Evolutionary conservation across 2,888 invertebrate species (phyloP), one percentile per base, ranked within the genome.

Genomic region (Eulithis testata): DNA sequence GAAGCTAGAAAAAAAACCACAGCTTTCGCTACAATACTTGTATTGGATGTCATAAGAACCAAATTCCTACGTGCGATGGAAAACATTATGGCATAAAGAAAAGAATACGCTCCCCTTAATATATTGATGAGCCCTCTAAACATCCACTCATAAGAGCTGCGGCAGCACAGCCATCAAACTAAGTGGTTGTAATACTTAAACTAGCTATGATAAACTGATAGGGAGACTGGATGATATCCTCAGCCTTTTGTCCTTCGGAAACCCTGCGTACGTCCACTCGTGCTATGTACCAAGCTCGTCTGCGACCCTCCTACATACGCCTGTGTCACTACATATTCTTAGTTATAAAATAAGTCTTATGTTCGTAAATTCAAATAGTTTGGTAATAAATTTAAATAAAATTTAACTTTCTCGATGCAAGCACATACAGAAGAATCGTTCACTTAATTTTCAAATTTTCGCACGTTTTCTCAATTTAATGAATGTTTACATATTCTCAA

Each of bases 181-280:
- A 67, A 66, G 66, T 63, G 63, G 66, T 59, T 51, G 55, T 55
- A 63, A 59, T 60, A 59, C 66, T 51, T 54, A 61, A 50, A 45
- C 36, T 45, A 55, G 44, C 47, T 63, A 63, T 31, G 69, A 66
- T 65, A 65, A 51, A 73, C 43, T 49, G 62, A 60, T 65, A 53
- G 62, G 40, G 40, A 40, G 5, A 8, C 40, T 57, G 21, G 64
- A 59, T 62, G 51, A 57, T 57, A 50, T 61, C 57, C 51, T 57
- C 43, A 50, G 49, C 50, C 66, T 62, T 68, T 70, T 70, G 70
- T 70, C 67, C 60, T 50, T 47, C 27, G 49, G 27, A 43, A 49
- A 50, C 53, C 57, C 56, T 61, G 57, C 63, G 53, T 54, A 64
- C 63, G 63, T 57, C 66, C 66, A 60, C 67, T 64, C 60, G 11